Percentiles rank a stretch among this genome's conserved stretches.
phyloP scores from a whole-genome alignment of 2,888 invertebrate species.

The Catonia carolina region DNA sequence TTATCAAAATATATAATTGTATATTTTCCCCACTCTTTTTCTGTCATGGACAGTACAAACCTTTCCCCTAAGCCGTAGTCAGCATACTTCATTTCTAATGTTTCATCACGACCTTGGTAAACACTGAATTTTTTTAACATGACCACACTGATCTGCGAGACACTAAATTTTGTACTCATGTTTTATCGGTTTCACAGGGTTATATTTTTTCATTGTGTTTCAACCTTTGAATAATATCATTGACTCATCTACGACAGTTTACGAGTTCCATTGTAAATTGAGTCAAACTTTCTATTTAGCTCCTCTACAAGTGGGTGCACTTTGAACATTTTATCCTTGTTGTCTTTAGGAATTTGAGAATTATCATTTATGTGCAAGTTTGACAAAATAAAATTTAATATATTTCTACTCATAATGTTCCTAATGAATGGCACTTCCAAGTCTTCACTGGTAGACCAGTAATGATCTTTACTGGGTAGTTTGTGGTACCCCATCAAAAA shows the following conservation, averaged over 20 bases:
- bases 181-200: conserved; percentile 24
- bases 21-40: conserved; percentile 15
- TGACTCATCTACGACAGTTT: conserved; percentile 24
- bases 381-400: too few species aligned
- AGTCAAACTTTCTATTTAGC: conserved; percentile 14
- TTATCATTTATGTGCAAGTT: too few species aligned
- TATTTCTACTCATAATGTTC: too few species aligned
- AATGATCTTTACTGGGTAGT: too few species aligned
- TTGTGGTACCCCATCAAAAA: too few species aligned
- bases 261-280: conserved; percentile 12
- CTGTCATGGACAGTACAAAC: conserved; percentile 25
- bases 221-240: conserved; percentile 26
- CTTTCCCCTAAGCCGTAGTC: conserved; percentile 24
- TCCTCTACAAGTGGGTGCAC: too few species aligned
- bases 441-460: too few species aligned
- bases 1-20: conserved; percentile 26
- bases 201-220: conserved; percentile 24
- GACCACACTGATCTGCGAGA: conserved; percentile 14
- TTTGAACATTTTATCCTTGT: too few species aligned
- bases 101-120: conserved; percentile 13
- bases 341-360: too few species aligned
- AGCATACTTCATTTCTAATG: conserved; percentile 25
- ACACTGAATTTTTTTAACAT: conserved; percentile 12
- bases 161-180: conserved; percentile 27
- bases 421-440: too few species aligned